A percentile compares a stretch with the other conserved stretches of the same genome.
These are phyloP conservation scores for Empis livida DNA, from an alignment of 2,888 invertebrate genomes.

Conservation along the genomic window DNA sequence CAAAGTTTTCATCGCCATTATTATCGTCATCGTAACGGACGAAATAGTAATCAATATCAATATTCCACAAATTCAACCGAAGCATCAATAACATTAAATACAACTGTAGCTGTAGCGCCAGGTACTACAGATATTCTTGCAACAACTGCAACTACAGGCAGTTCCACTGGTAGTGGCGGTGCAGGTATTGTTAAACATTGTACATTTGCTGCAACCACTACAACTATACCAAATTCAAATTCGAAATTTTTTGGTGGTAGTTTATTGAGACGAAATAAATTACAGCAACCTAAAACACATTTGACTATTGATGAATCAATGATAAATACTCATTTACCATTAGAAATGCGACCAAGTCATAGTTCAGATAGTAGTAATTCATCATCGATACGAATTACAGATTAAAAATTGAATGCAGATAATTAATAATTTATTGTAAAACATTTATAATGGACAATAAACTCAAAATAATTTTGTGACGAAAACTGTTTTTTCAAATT, in stretches of 20 bases:
- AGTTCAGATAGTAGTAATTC: not conserved
- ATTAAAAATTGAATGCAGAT: not conserved
- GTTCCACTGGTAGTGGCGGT: slow-evolving; percentile 11
- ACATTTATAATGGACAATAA: no score
- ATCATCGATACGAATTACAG: not conserved
- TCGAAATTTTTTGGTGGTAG: not conserved
- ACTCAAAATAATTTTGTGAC: no score
- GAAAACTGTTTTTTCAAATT: no score
- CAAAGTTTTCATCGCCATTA: slow-evolving; percentile 34
- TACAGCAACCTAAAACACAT: not conserved
- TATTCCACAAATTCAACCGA: slow-evolving; percentile 18
- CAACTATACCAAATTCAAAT: slow-evolving; percentile 18
- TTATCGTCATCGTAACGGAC: slow-evolving; percentile 29
- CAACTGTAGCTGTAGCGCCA: slow-evolving; percentile 7
- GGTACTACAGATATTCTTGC: not conserved
- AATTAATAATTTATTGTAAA: no score
- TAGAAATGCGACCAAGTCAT: not conserved
- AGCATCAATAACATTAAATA: not conserved
- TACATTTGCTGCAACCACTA: slow-evolving; percentile 28
- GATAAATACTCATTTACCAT: not conserved
- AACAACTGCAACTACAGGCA: slow-evolving; percentile 16
- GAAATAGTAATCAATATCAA: slow-evolving; percentile 21
- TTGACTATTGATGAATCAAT: not conserved
- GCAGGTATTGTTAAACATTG: slow-evolving; percentile 25
- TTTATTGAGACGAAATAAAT: not conserved